Evolutionary conservation across 64 coral and sea anemone species (phyloP), one percentile per base, ranked within the genome.

Genomic region (Pocillopora verrucosa): DNA sequence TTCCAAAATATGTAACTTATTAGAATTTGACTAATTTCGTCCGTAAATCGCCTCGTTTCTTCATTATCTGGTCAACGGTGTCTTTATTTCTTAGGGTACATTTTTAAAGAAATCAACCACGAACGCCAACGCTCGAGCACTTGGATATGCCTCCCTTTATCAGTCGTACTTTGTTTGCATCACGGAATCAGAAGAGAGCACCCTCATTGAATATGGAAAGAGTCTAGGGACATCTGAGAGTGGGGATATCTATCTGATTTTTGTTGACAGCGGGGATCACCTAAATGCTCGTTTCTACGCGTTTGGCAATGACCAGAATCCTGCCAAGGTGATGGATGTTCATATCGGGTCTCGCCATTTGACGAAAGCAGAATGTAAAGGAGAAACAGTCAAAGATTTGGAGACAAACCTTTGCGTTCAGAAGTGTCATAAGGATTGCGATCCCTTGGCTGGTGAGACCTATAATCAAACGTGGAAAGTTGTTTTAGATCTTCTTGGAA

Each of bases 121-220:
- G 10, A 75, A 91, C 36, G 30, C n/a, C 20, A 91, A 76, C 25
- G 89, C 89, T 1, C 22, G 73, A 0, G 73, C 51, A 13, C 58
- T 91, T 5, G 90, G 90, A 34, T 72, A 74, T 38, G 37, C 45
- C 13, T 68, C 41, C 9, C 41, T 91, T 24, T 86, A 91, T 58
- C 81, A 91, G 19, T 77, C 90, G 14, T 91, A 91, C 34, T 86
- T 91, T 70, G 73, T 91, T 13, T 91, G 90, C 60, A 38, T 91
- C 51, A 91, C 65, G 9, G 82, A 86, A 26, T 86, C 90, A 11
- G 26, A 26, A 51, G 11, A 74, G 13, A 86, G 59, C 59, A 91
- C 81, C 4, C 30, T 91, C 9, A 70, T 91, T 56, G 90, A 91
- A 16, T 91, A 91, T 64, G 90, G 90, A 16, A 91, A 91, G 60